A percentile compares a stretch with the other conserved stretches of the same genome.
These are phyloP conservation scores for Dromas ardeola DNA, from an alignment of 2,113 vertebrate genomes.

Conservation along the genomic window DNA sequence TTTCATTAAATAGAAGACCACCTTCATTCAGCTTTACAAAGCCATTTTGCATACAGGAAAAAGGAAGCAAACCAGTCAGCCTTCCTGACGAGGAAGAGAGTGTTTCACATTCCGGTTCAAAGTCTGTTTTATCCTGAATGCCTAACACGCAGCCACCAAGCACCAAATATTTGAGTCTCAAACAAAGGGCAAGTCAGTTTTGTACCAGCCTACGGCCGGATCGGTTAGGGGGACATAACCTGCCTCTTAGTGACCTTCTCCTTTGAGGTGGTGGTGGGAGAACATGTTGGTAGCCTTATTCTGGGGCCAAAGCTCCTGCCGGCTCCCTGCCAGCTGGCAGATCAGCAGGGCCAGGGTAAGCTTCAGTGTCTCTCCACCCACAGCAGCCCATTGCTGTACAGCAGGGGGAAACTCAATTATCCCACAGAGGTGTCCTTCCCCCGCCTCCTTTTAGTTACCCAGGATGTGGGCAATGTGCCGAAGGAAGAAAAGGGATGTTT, in stretches of 20 bases:
- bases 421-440: background rate
- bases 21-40: background rate
- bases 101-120: background rate
- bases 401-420: background rate
- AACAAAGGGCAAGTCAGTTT: background rate
- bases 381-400: background rate
- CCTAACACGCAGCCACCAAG: background rate
- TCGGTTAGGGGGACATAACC: background rate
- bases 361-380: background rate
- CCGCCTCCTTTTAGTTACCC: background rate
- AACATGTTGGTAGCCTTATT: background rate
- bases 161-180: conserved; percentile 27
- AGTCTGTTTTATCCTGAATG: conserved; percentile 13
- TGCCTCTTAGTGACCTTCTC: background rate
- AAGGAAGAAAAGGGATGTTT: background rate
- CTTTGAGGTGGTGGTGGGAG: background rate
- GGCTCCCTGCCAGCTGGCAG: background rate
- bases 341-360: background rate
- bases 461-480: background rate
- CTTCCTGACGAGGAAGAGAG: background rate
- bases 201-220: background rate
- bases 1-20: background rate
- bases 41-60: background rate
- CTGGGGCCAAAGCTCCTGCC: fast-evolving
- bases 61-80: background rate